These are phyloP conservation scores for Colletes latitarsis DNA, from an alignment of 1,140 invertebrate species.

Conservation along the genomic window DNA sequence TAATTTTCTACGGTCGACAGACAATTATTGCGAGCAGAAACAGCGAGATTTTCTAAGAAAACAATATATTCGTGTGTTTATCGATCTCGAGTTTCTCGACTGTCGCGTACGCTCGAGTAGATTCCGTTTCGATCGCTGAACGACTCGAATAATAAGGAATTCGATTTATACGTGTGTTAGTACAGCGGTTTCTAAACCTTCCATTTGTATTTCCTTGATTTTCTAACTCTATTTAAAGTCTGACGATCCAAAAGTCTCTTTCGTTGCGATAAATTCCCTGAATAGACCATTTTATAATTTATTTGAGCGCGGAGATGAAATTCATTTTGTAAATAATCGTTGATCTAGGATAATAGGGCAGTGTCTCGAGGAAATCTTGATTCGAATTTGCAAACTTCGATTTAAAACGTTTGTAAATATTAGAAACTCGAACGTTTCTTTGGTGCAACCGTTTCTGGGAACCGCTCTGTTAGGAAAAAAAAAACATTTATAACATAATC, in stretches of 20 bases:
- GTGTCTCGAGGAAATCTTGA: too few species aligned
- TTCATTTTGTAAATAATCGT: too few species aligned
- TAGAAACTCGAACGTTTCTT: neutral
- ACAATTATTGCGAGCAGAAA: neutral
- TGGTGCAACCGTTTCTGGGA: neutral
- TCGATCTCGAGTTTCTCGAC: neutral
- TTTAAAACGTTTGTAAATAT: neutral
- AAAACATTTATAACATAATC: constrained; percentile 28
- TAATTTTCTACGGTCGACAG: constrained; percentile 5
- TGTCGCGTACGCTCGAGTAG: neutral
- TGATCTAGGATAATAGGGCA: too few species aligned
- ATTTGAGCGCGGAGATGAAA: too few species aligned
- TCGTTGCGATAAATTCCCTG: too few species aligned
- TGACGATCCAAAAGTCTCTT: too few species aligned
- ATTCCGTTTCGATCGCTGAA: neutral
- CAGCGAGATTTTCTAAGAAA: neutral
- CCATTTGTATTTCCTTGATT: too few species aligned
- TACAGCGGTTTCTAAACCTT: neutral
- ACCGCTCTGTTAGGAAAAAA: neutral
- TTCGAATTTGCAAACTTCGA: too few species aligned
- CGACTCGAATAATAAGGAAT: neutral
- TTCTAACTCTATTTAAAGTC: too few species aligned
- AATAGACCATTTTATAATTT: too few species aligned
- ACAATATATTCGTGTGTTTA: neutral
- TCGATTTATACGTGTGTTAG: neutral